These are phyloP conservation scores for Nymphalis io DNA, from an alignment of 1,140 invertebrate genomes.

Conservation along the genomic window DNA sequence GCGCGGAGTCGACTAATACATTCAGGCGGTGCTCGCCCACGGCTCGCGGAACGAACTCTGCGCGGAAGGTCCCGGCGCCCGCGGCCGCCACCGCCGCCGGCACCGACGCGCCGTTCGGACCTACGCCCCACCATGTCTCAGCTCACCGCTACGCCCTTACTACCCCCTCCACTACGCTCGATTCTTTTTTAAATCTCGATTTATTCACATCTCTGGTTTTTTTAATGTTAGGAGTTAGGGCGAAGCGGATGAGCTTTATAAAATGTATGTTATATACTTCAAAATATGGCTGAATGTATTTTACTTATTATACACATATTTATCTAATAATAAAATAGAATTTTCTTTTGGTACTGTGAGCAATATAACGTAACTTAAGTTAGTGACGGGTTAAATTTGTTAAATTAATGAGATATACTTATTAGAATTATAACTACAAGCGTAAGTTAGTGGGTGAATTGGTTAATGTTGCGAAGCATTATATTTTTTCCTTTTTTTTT, in stretches of 20 bases:
- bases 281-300: slow-evolving; percentile 19
- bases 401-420: slow-evolving; percentile 21
- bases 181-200: neutral
- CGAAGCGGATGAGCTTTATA: slow-evolving; percentile 75
- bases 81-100: slow-evolving; percentile 91
- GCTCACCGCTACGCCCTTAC: slow-evolving; percentile 69
- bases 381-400: slow-evolving; percentile 21
- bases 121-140: slow-evolving; percentile 78
- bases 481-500: slow-evolving; percentile 24
- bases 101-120: slow-evolving; percentile 92
- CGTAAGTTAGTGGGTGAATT: slow-evolving; percentile 30
- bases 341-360: slow-evolving; percentile 33
- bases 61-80: slow-evolving; percentile 89
- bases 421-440: slow-evolving; percentile 29
- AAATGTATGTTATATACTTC: slow-evolving; percentile 35
- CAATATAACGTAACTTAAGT: slow-evolving; percentile 29
- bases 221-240: slow-evolving; percentile 74
- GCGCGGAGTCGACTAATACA: slow-evolving; percentile 88
- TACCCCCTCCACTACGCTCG: slow-evolving; percentile 12
- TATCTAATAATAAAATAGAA: slow-evolving; percentile 21
- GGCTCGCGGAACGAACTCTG: slow-evolving; percentile 92
- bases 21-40: slow-evolving; percentile 95
- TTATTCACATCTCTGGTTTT: neutral
- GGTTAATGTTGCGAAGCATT: slow-evolving; percentile 34
- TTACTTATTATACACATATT: slow-evolving; percentile 19